Percentiles rank a stretch among this genome's conserved stretches.
These are phyloP conservation scores for Agrochola circellaris DNA, from an alignment of 2,888 invertebrate genomes.

Conservation along the genomic window DNA sequence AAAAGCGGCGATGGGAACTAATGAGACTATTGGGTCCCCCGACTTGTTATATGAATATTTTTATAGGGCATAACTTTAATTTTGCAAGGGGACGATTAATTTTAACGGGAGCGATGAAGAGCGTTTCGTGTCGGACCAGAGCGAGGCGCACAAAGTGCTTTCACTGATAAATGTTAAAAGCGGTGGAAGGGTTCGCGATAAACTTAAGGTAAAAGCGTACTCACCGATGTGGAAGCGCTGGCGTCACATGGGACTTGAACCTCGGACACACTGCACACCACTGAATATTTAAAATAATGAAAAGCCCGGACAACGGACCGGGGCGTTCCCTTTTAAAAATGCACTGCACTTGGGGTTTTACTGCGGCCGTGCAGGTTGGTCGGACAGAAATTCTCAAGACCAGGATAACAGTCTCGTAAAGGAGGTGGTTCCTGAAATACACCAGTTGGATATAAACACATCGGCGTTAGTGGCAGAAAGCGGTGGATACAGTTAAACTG, in stretches of 20 bases:
- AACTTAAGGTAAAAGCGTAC: slow-evolving; percentile 78
- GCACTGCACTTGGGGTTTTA: slow-evolving; percentile 89
- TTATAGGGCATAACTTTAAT: slow-evolving; percentile 86
- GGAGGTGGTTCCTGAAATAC: slow-evolving; percentile 80
- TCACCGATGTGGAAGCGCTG: slow-evolving; percentile 77
- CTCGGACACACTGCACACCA: slow-evolving; percentile 84
- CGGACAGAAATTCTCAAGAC: slow-evolving; percentile 82
- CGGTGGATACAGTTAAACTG: slow-evolving; percentile 70
- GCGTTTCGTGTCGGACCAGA: slow-evolving; percentile 56
- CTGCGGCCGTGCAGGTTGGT: slow-evolving; percentile 89
- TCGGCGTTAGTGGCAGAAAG: slow-evolving; percentile 70
- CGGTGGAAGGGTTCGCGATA: slow-evolving; percentile 70
- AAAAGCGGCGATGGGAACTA: slow-evolving; percentile 87
- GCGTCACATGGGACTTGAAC: slow-evolving; percentile 76
- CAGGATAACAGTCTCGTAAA: slow-evolving; percentile 85
- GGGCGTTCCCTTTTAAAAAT: slow-evolving; percentile 90
- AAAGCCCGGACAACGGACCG: slow-evolving; percentile 81
- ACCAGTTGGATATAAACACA: slow-evolving; percentile 78
- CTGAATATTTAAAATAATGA: slow-evolving; percentile 90
- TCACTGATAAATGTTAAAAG: slow-evolving; percentile 76
- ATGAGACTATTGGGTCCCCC: slow-evolving; percentile 86
- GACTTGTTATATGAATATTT: slow-evolving; percentile 87
- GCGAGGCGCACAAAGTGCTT: slow-evolving; percentile 70
- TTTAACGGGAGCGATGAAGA: slow-evolving; percentile 79
- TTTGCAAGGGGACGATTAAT: slow-evolving; percentile 84